These are phyloP conservation scores for Pocillopora grandis DNA, from an alignment of 92 coral and sea anemone species.

Conservation along the genomic window DNA sequence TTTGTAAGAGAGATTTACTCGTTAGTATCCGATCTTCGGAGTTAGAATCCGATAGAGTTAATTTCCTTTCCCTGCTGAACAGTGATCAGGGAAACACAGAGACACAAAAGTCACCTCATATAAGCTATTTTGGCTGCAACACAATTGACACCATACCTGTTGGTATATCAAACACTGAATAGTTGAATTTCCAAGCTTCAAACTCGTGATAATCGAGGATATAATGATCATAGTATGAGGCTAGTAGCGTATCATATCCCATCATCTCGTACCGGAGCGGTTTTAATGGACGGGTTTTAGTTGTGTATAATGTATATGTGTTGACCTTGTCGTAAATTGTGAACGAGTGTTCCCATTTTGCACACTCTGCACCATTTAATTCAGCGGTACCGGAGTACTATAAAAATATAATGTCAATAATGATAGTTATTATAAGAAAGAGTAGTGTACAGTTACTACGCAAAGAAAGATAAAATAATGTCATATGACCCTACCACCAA, in stretches of 20 bases:
- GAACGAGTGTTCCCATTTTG: constrained; percentile 93
- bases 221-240: constrained; percentile 97
- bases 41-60: no score
- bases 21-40: no score
- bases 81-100: neutral
- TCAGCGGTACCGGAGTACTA: constrained; percentile 79
- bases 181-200: constrained; percentile 80
- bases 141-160: constrained; percentile 58
- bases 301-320: constrained; percentile 87
- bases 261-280: constrained; percentile 99
- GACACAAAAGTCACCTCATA: neutral
- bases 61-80: neutral
- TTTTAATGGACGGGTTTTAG: constrained; percentile 58
- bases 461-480: no score
- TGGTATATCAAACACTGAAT: constrained; percentile 80
- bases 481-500: no score
- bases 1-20: no score
- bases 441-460: no score
- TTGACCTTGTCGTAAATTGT: constrained; percentile 88
- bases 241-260: constrained; percentile 94
- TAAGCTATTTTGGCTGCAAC: neutral
- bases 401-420: neutral
- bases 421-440: neutral
- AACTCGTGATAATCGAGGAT: constrained; percentile 86
- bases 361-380: constrained; percentile 67